Conservation (phyloP, 2,797 vertebrate genomes). For the Diceros bicornis region DNA sequence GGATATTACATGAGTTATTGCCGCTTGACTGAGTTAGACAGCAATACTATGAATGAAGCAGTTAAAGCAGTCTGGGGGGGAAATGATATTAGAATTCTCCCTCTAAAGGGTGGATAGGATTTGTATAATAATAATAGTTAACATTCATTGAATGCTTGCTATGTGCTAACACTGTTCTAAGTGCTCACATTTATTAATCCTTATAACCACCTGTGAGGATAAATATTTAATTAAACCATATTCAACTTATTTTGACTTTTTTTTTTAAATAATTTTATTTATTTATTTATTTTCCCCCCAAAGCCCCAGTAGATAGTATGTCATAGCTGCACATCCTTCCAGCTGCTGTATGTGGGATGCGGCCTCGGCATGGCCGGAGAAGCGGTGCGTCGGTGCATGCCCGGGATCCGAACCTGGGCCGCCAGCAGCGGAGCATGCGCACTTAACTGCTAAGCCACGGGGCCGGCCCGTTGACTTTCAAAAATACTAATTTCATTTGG, state of each 20-base stretch:
- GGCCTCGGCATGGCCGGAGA: too few species aligned
- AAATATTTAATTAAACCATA: not conserved
- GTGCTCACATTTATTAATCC: not conserved
- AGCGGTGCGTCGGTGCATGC: too few species aligned
- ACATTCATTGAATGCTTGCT: not conserved
- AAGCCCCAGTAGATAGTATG: too few species aligned
- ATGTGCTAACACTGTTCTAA: not conserved
- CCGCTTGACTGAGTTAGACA: not conserved
- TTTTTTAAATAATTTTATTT: too few species aligned
- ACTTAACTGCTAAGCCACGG: too few species aligned
- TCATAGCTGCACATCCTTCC: too few species aligned
- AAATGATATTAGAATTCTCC: not conserved
- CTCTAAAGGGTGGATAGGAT: not conserved
- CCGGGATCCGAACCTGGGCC: too few species aligned
- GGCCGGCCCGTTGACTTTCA: not conserved
- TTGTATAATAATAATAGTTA: not conserved
- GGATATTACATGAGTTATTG: not conserved
- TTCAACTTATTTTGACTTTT: not conserved
- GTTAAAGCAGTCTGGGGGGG: not conserved
- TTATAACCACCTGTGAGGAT: not conserved
- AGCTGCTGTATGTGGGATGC: too few species aligned
- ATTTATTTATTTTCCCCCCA: too few species aligned
- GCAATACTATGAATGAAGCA: not conserved
- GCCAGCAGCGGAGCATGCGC: too few species aligned
- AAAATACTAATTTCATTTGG: not conserved